phyloP scores from a whole-genome alignment of 92 coral and sea anemone species.

The Zoanthus sociatus region DNA sequence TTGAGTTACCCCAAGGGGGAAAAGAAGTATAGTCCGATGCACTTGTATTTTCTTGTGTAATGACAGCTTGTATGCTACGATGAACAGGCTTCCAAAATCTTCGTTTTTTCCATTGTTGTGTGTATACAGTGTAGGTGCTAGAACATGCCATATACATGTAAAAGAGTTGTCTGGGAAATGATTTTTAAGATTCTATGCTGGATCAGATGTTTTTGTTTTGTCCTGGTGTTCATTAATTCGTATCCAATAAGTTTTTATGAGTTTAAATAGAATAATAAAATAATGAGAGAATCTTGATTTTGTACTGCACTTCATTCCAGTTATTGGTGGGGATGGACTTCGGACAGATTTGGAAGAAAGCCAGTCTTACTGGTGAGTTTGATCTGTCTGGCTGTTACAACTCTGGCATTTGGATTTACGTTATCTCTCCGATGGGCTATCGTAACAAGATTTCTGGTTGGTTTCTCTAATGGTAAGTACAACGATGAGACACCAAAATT shows the following conservation, averaged over 20 bases:
- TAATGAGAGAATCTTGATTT: neutral
- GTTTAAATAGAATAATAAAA: neutral
- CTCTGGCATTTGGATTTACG: constrained; percentile 81
- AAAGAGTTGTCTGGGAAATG: too few species aligned
- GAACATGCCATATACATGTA: too few species aligned
- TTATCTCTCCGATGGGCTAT: constrained; percentile 76
- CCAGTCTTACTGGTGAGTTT: constrained; percentile 62
- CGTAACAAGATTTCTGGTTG: constrained; percentile 75
- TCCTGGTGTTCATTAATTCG: neutral
- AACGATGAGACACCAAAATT: neutral
- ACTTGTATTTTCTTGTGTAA: too few species aligned
- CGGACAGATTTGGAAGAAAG: constrained; percentile 86
- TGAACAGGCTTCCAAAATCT: too few species aligned
- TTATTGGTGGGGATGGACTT: constrained; percentile 92
- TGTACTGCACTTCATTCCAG: constrained; percentile 45
- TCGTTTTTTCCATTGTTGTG: too few species aligned
- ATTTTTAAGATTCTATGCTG: too few species aligned
- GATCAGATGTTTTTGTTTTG: too few species aligned
- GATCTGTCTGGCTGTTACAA: constrained; percentile 40
- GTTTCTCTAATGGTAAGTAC: constrained; percentile 73
- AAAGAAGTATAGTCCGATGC: too few species aligned
- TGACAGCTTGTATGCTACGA: too few species aligned
- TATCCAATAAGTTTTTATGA: neutral
- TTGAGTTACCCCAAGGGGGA: too few species aligned
- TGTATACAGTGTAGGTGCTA: too few species aligned